These are phyloP conservation scores for Branchellion lobata DNA, from an alignment of 2,888 invertebrate genomes.

Conservation along the genomic window DNA sequence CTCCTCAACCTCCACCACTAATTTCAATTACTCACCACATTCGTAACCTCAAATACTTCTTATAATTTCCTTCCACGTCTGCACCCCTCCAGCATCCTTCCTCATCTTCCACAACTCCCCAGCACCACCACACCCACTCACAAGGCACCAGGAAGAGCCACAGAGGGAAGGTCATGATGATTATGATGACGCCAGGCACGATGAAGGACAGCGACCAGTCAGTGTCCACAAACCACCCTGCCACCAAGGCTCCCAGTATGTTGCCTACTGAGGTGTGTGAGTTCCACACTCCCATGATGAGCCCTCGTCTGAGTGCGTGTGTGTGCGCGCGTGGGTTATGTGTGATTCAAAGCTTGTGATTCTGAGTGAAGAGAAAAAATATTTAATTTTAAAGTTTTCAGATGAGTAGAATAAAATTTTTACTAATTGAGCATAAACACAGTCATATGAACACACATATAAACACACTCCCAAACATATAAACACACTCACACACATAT, in stretches of 20 bases:
- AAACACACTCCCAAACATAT: too few species aligned
- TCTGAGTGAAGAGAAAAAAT: background rate
- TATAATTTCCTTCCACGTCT: too few species aligned
- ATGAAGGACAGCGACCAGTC: conserved; percentile 86
- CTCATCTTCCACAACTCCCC: too few species aligned
- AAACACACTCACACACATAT: too few species aligned
- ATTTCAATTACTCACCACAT: too few species aligned
- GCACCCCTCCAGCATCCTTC: too few species aligned
- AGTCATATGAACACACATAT: too few species aligned
- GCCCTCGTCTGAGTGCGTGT: conserved; percentile 62
- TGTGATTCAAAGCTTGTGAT: background rate
- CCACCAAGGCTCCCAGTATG: conserved; percentile 86
- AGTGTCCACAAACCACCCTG: conserved; percentile 77
- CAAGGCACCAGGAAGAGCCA: conserved; percentile 80
- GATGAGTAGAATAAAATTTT: too few species aligned
- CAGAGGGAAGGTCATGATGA: conserved; percentile 67
- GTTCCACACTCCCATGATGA: conserved; percentile 95
- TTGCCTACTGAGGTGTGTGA: conserved; percentile 94
- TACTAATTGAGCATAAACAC: too few species aligned
- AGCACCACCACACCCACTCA: conserved; percentile 52
- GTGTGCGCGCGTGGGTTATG: background rate
- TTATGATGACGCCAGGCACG: conserved; percentile 81
- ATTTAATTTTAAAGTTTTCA: conserved; percentile 1
- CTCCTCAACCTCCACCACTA: too few species aligned
- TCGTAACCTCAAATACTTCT: too few species aligned